These are phyloP conservation scores for Aphelinus certus DNA, from an alignment of 1,140 invertebrate genomes.

Conservation along the genomic window DNA sequence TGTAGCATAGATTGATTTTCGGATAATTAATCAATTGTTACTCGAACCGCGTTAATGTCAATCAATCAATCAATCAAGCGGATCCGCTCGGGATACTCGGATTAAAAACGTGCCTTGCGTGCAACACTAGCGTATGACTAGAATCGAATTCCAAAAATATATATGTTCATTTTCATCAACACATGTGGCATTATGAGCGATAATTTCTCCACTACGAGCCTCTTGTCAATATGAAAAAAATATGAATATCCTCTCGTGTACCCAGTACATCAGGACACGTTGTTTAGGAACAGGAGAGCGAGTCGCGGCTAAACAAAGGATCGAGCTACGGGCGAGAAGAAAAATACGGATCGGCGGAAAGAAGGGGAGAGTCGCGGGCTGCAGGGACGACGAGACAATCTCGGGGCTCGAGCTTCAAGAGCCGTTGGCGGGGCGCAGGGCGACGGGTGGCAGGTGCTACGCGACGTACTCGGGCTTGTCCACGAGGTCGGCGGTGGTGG, in stretches of 20 bases:
- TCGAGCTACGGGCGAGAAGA: neutral
- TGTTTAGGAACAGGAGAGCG: constrained; percentile 29
- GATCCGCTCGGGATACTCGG: constrained; percentile 5
- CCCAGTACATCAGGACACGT: constrained; percentile 17
- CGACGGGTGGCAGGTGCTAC: constrained; percentile 39
- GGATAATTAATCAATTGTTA: neutral
- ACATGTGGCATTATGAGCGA: constrained; percentile 5
- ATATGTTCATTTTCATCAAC: constrained; percentile 28
- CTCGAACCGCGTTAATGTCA: neutral
- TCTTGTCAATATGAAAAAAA: constrained; percentile 31
- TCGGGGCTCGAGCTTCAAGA: neutral
- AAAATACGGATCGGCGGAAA: constrained; percentile 1
- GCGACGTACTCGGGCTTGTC: constrained; percentile 61
- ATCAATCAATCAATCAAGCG: neutral
- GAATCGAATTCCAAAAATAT: constrained; percentile 37
- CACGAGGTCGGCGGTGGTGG: constrained; percentile 23
- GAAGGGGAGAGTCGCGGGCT: neutral
- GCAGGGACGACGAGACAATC: neutral
- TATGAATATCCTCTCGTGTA: constrained; percentile 27
- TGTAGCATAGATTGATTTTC: too few species aligned
- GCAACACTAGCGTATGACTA: constrained; percentile 14
- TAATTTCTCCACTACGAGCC: constrained; percentile 2
- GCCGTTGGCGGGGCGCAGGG: neutral
- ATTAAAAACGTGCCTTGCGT: constrained; percentile 1
- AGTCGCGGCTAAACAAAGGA: neutral